These are phyloP conservation scores for Cladopsammia gracilis DNA, from an alignment of 64 coral and sea anemone species.

Conservation along the genomic window DNA sequence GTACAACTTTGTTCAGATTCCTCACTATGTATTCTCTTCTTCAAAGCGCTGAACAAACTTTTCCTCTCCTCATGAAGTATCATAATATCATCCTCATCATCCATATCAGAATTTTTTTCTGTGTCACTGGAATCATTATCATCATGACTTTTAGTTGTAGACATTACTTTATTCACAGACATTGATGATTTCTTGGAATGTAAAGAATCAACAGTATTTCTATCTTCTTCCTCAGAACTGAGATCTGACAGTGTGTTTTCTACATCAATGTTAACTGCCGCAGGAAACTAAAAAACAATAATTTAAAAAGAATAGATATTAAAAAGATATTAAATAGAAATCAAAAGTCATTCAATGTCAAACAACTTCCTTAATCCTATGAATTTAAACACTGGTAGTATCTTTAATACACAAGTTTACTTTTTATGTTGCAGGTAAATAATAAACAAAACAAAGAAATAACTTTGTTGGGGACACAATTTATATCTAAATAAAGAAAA, in stretches of 20 bases:
- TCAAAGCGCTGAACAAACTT: slow-evolving; percentile 46
- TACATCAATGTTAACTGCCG: not conserved
- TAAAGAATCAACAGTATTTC: not conserved
- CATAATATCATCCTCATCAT: slow-evolving; percentile 34
- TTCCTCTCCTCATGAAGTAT: slow-evolving; percentile 22
- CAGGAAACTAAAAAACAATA: slow-evolving; percentile 9
- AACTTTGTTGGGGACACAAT: no score
- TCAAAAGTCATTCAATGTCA: not conserved
- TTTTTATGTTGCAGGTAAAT: no score
- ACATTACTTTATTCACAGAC: not conserved
- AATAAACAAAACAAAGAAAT: no score
- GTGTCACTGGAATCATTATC: slow-evolving; percentile 11
- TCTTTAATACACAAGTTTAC: no score
- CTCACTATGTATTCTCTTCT: not conserved
- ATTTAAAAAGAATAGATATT: not conserved
- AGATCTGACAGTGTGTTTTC: not conserved
- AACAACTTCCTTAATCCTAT: no score
- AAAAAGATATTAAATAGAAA: not conserved
- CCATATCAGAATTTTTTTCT: slow-evolving; percentile 37
- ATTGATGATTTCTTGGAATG: not conserved
- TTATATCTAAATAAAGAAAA: no score
- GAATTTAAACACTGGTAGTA: no score
- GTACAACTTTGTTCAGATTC: not conserved
- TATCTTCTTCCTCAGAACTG: not conserved
- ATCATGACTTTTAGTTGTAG: not conserved